Evolutionary conservation across 2,888 invertebrate species (phyloP), one percentile per base, ranked within the genome.

Genomic region (Xestia xanthographa): DNA sequence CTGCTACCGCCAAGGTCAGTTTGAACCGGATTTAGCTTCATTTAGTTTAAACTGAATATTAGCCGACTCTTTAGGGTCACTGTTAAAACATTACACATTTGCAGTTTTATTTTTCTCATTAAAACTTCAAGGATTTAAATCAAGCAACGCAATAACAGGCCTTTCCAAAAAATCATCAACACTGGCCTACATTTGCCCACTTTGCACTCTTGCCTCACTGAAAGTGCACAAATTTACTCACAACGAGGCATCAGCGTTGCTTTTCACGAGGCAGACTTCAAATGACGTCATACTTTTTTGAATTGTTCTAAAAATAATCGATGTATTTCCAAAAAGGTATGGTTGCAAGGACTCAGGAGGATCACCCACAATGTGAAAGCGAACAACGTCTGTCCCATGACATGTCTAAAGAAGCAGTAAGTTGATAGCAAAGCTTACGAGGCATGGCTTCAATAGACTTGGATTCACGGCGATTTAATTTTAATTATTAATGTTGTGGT

Each of bases 401-500:
- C 99, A 91, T 99, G 99, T 97, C 98, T 99, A 90, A 99, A 98
- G 97, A 99, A 99, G 97, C 99, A 99, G 99, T 99, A 98, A 99
- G 99, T 99, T 75, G 58, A 79, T 70, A 81, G 72, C 78, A 66
- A 72, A 72, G 77, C 70, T 84, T 82, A 68, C 80, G 77, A 76
- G 80, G 92, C 92, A 92, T 91, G 92, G 88, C 92, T 90, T 91
- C 84, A 66, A 73, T 87, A 86, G 83, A 83, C 74, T 82, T 85
- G 72, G 77, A 78, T 81, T 69, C 72, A 68, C 58, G 63, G 83
- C 82, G 77, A 77, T 81, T 74, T 75, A 68, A 38, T 75, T 74
- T 45, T 66, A 74, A 63, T 34, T 50, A 70, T 75, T 75, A 58
- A 63, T 87, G 75, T 79, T 84, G 75, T 86, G 66, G 69, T 81